Conservation (phyloP, 2,888 invertebrate species). For the Ophion ventricosus region DNA sequence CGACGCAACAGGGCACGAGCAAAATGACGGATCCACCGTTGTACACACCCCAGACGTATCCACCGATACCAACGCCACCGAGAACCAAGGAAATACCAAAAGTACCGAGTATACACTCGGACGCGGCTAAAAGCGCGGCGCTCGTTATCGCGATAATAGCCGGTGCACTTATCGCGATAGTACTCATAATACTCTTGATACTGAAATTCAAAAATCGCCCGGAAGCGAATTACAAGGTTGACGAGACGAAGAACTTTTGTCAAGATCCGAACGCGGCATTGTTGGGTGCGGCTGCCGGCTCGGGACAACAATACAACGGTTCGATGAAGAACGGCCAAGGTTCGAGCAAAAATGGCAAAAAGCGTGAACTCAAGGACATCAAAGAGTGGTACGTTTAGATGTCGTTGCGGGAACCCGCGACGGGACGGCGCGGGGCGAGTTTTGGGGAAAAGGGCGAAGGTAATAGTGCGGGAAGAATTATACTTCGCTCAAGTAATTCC, state of each 20-base stretch:
- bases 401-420: not conserved
- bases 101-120: conserved; percentile 85
- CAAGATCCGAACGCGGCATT: conserved; percentile 92
- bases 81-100: conserved; percentile 77
- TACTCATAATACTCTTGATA: conserved; percentile 94
- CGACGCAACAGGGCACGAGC: conserved; percentile 77
- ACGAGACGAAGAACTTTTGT: conserved; percentile 91
- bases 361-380: conserved; percentile 93
- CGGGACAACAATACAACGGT: conserved; percentile 83
- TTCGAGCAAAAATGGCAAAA: conserved; percentile 85
- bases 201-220: conserved; percentile 93
- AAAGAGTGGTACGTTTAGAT: conserved; percentile 98
- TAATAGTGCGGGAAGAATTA: not conserved
- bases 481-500: not conserved
- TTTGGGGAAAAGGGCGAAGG: not conserved
- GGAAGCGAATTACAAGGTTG: conserved; percentile 96
- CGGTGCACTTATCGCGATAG: conserved; percentile 94
- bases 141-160: conserved; percentile 95
- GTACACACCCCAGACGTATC: conserved; percentile 78
- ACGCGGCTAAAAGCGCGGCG: conserved; percentile 90
- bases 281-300: conserved; percentile 86
- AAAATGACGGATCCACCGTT: conserved; percentile 81
- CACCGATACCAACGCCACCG: conserved; percentile 80
- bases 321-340: conserved; percentile 79
- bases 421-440: not conserved